Conservation (phyloP, 2,797 vertebrate genomes). For the Parambassis ranga region DNA sequence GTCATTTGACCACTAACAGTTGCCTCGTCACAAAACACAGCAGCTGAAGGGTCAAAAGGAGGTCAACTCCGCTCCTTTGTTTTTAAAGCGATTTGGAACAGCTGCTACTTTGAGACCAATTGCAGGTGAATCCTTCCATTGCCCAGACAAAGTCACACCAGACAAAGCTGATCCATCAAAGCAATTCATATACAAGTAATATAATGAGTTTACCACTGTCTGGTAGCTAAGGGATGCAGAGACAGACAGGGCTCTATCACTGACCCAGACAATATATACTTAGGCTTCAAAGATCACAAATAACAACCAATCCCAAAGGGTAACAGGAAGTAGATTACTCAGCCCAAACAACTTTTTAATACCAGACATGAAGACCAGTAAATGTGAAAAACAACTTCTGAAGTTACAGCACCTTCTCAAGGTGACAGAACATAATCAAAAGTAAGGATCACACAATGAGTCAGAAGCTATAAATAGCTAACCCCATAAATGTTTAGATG, state of each 20-base stretch:
- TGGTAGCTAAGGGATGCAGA: constrained; percentile 25
- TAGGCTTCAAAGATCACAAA: constrained; percentile 13
- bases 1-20: constrained; percentile 1
- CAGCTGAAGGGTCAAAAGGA: constrained; percentile 27
- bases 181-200: background rate
- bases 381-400: background rate
- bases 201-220: constrained; percentile 49
- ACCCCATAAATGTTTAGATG: background rate
- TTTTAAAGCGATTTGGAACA: constrained; percentile 46
- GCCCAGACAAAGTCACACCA: constrained; percentile 29
- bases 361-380: background rate
- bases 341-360: background rate
- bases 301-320: constrained; percentile 3
- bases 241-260: constrained; percentile 17
- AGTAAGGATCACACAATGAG: too few species aligned
- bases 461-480: background rate
- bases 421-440: too few species aligned
- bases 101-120: constrained; percentile 49
- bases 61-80: constrained; percentile 30
- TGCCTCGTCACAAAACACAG: constrained; percentile 11
- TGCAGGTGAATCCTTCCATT: constrained; percentile 35
- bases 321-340: background rate
- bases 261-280: constrained; percentile 40
- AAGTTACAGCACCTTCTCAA: background rate
- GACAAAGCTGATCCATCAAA: constrained; percentile 19